A percentile compares a stretch with the other conserved stretches of the same genome.
These are phyloP conservation scores for Halichoeres trimaculatus DNA, from an alignment of 2,113 vertebrate genomes.

Conservation along the genomic window DNA sequence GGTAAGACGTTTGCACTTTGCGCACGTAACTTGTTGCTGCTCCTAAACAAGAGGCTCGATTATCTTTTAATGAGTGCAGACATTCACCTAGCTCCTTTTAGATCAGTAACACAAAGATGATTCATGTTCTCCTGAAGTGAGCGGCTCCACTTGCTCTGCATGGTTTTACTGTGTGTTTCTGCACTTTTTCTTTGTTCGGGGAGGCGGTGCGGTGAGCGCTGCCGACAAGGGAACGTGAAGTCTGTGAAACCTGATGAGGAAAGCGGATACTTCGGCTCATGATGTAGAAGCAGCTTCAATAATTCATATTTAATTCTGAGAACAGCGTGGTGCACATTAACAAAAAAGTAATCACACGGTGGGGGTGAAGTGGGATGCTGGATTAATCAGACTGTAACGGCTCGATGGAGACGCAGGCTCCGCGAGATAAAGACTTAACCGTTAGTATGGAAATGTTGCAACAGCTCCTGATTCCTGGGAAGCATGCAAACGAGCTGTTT, in stretches of 20 bases:
- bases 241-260: slow-evolving; percentile 69
- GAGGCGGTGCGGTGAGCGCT: slow-evolving; percentile 12
- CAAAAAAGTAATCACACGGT: slow-evolving; percentile 13
- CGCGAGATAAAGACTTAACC: slow-evolving; percentile 2
- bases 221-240: slow-evolving; percentile 30
- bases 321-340: slow-evolving; percentile 6
- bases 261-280: slow-evolving; percentile 70
- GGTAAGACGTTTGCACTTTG: slow-evolving; percentile 70
- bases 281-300: slow-evolving; percentile 65
- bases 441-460: slow-evolving; percentile 44
- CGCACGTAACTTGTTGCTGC: slow-evolving; percentile 64
- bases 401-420: slow-evolving; percentile 10
- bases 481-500: slow-evolving; percentile 39
- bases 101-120: not conserved
- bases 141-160: not conserved
- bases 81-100: not conserved
- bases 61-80: not conserved
- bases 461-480: slow-evolving; percentile 8
- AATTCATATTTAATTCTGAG: slow-evolving; percentile 59
- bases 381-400: not conserved
- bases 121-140: not conserved
- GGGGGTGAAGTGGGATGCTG: not conserved
- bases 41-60: not conserved
- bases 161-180: not conserved
- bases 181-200: slow-evolving; percentile 54